Base-by-base conservation (phyloP, 2,113 vertebrate species). In the Aramus guarauna region DNA sequence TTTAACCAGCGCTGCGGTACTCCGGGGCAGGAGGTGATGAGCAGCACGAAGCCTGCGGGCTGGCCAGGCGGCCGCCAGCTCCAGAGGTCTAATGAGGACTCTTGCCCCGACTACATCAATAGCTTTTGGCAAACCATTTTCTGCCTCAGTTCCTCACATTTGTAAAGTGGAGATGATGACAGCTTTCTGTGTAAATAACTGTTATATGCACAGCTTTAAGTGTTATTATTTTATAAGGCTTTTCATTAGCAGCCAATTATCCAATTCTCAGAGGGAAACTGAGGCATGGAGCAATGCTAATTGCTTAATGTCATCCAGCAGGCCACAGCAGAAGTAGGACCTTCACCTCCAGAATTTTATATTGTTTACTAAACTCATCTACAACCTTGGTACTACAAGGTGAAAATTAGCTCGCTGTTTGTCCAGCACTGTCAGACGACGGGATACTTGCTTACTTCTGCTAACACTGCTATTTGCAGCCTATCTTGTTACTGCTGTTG, bases 81-180 rank as follows among this genome's bases (percentile, higher is more conserved):
- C 80, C 92, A 64, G 45, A 81, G 92, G 84, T 89, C 96, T 95
- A 69, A 94, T 58, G 80, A 97, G 86, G 80, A 92, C 89, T 97
- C 91, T 55, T 81, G 48, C 66, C 86, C 69, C 2, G 3, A 37
- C 84, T 85, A 41, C 84, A 91, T 69, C 91, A 91, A 85, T 55
- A 95, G 89, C 87, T 92, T 87, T 85, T 79, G 77, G 89, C 84
- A 95, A 95, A 78, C 14, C 66, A 90, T 92, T 95, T 96, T 95
- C 95, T 96, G 94, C 92, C 94, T 97, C 95, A 79, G 84, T 85
- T 96, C 84, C 84, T 92, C 91, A 55, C 84, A 69, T 82, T 95
- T 85, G 64, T 85, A 45, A 78, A 87, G 89, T 34, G 18, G 52
- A 94, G 76, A 91, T 32, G 85, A 86, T 78, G 83, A 75, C 77